phyloP scores from a whole-genome alignment of 2,888 invertebrate genomes.

The Selenia dentaria region DNA sequence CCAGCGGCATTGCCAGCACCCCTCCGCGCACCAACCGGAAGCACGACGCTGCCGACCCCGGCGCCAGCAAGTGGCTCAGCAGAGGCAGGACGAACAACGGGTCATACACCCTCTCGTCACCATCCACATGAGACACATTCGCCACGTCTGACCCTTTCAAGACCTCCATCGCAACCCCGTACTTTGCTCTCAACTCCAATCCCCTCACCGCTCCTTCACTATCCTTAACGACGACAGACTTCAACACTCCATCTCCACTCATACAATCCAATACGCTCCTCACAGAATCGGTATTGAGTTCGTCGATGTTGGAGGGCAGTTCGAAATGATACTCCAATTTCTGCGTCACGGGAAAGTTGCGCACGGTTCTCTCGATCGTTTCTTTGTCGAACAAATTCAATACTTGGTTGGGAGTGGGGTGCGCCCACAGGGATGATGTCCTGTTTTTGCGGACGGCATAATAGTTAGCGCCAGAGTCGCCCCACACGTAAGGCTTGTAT shows the following conservation, averaged over 20 bases:
- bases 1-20: conserved; percentile 88
- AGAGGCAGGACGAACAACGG: conserved; percentile 92
- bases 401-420: conserved; percentile 89
- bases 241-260: conserved; percentile 47
- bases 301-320: conserved; percentile 44
- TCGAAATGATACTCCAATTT: conserved; percentile 78
- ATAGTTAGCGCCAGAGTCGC: conserved; percentile 90
- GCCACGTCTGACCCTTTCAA: conserved; percentile 47
- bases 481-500: conserved; percentile 93
- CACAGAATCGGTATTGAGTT: conserved; percentile 35
- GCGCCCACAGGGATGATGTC: conserved; percentile 86
- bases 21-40: conserved; percentile 89
- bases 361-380: conserved; percentile 87
- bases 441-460: conserved; percentile 87
- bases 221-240: conserved; percentile 45
- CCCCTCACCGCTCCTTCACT: conserved; percentile 46
- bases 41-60: conserved; percentile 90
- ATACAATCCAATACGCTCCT: conserved; percentile 46
- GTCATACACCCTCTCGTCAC: conserved; percentile 87
- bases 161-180: conserved; percentile 39
- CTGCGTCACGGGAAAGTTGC: conserved; percentile 88
- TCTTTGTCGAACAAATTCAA: conserved; percentile 88
- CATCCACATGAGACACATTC: conserved; percentile 48
- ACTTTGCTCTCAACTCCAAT: conserved; percentile 48
- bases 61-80: conserved; percentile 89